Conservation (phyloP, 2,888 invertebrate species). For the Phymatocera aterrima region DNA sequence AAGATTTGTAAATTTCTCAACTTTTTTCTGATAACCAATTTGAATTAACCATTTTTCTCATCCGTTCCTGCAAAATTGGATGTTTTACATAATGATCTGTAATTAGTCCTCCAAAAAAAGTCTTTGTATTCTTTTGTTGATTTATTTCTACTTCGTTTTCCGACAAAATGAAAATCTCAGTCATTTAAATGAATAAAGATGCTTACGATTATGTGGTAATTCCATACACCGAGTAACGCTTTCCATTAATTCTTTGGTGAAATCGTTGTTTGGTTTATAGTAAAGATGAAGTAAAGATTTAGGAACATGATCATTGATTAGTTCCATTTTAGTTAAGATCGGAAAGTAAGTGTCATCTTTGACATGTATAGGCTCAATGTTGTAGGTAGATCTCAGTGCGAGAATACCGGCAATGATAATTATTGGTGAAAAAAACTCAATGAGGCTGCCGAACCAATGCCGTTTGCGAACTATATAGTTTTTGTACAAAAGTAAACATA, state of each 20-base stretch:
- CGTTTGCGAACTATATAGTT: conserved; percentile 67
- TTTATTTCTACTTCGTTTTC: neutral
- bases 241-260: conserved; percentile 61
- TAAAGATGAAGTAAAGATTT: conserved; percentile 50
- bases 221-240: conserved; percentile 59
- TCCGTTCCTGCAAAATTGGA: neutral
- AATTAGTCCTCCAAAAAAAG: neutral
- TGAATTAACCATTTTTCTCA: neutral
- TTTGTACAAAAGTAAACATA: conserved; percentile 66
- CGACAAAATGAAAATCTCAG: neutral
- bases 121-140: neutral
- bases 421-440: conserved; percentile 65
- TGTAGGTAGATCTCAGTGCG: conserved; percentile 61
- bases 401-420: conserved; percentile 63
- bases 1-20: too few species aligned
- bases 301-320: neutral
- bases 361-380: conserved; percentile 54
- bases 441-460: conserved; percentile 64
- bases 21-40: too few species aligned
- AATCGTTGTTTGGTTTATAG: conserved; percentile 62
- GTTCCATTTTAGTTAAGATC: conserved; percentile 45
- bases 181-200: neutral
- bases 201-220: conserved; percentile 58
- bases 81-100: neutral
- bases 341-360: conserved; percentile 59